These are phyloP conservation scores for Perithous albicinctus DNA, from an alignment of 2,888 invertebrate species.

Conservation along the genomic window DNA sequence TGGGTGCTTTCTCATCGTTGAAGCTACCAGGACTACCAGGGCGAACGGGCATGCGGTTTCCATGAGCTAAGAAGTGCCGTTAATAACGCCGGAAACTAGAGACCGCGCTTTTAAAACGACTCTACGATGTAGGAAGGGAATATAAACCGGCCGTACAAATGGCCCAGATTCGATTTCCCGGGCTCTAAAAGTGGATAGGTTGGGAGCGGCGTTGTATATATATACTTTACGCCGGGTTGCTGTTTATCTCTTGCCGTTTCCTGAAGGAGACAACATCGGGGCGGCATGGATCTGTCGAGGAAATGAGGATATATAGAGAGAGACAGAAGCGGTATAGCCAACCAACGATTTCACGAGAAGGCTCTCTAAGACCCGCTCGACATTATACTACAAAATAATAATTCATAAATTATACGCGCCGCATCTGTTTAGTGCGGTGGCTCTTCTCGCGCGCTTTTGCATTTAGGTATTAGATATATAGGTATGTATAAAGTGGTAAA, in stretches of 20 bases:
- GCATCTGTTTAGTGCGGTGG: slow-evolving; percentile 78
- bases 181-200: not conserved
- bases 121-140: slow-evolving; percentile 1
- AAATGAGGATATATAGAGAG: too few relatives aligned
- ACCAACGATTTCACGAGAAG: slow-evolving; percentile 23
- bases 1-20: slow-evolving; percentile 29
- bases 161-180: slow-evolving; percentile 36
- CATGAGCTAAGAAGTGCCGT: not conserved
- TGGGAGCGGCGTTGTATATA: not conserved
- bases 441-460: slow-evolving; percentile 54
- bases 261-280: not conserved
- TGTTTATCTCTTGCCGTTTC: slow-evolving; percentile 18
- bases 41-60: slow-evolving; percentile 3
- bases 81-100: slow-evolving; percentile 45
- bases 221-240: not conserved
- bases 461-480: slow-evolving; percentile 16
- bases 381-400: slow-evolving; percentile 82
- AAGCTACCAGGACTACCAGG: not conserved
- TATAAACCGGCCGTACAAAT: slow-evolving; percentile 26
- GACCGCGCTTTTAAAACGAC: slow-evolving; percentile 18
- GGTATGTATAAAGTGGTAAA: slow-evolving; percentile 16
- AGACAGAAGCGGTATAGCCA: not conserved
- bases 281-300: not conserved
- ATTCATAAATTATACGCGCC: slow-evolving; percentile 81
- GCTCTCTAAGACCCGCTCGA: slow-evolving; percentile 67